Conservation (phyloP, 1,140 invertebrate species). For the Euura lappo region DNA sequence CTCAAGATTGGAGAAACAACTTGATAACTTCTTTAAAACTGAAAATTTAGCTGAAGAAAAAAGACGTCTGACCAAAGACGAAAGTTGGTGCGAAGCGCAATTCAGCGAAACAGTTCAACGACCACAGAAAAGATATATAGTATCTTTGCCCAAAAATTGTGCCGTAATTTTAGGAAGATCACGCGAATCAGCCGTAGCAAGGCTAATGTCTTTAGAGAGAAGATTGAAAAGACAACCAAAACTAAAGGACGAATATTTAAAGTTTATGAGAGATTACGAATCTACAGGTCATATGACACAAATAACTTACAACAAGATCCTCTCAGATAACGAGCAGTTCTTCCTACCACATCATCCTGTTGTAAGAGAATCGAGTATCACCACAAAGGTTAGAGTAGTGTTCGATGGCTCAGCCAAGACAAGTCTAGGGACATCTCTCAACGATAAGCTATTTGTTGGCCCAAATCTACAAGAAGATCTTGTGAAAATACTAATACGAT, state of each 20-base stretch:
- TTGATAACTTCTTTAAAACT: constrained; percentile 15
- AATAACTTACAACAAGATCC: too few relatives aligned
- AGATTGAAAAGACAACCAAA: background rate
- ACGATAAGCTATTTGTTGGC: constrained; percentile 20
- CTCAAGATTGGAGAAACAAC: constrained; percentile 9
- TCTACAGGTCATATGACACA: too few relatives aligned
- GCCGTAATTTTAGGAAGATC: background rate
- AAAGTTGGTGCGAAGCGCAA: background rate
- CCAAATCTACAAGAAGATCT: constrained; percentile 18
- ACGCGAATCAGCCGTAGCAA: background rate
- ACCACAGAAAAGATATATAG: background rate
- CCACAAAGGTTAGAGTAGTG: too few relatives aligned
- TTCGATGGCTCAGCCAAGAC: too few relatives aligned
- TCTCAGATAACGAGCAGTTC: too few relatives aligned
- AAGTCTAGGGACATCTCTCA: constrained; percentile 20
- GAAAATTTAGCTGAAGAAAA: background rate
- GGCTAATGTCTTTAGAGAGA: background rate
- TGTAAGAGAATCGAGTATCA: too few relatives aligned
- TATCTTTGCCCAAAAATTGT: background rate
- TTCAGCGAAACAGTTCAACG: background rate
- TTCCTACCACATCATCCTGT: too few relatives aligned
- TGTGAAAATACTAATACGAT: constrained; percentile 15
- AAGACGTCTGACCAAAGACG: background rate
- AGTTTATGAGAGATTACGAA: constrained; percentile 42
- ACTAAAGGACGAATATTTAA: constrained; percentile 13